Evolutionary conservation across 2,113 vertebrate species (phyloP), one percentile per base, ranked within the genome.

Genomic region (Tachysurus fulvidraco): DNA sequence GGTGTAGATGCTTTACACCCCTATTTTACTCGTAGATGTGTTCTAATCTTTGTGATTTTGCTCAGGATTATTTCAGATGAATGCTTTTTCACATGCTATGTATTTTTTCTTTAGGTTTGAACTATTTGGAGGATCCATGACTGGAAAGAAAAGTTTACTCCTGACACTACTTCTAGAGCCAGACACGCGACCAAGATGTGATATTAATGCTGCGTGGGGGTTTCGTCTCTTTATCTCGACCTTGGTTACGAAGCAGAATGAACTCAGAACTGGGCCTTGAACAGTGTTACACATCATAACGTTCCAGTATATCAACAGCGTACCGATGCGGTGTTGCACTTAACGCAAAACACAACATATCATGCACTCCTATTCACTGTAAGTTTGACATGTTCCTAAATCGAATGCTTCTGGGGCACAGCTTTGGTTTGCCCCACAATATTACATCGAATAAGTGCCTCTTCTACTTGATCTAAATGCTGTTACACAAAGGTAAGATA

Each of bases 111-210:
- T 13, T 74, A 89, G 88, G 90, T 89, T 81, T 89, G 67, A 92
- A 91, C 79, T 54, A 85, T 73, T 85, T 36, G 52, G 83, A 82
- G 21, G 71, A 81, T 78, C 65, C 55, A 25, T 46, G 81, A 19
- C 92, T 88, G 71, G 89, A 92, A 36, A 91, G 55, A 14, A 90
- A 78, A 84, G 88, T 92, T 93, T 90, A 93, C 62, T 86, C 73
- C 84, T 86, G 76, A 88, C 81, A 89, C 86, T 86, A 88, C 73
- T 71, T 67, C 60, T 41, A 36, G 21, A 82, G 81, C 62, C 50
- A 67, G 77, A 28, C 69, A 59, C n/a, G 60, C 16, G 77, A 85
- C 60, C 36, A 64, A 67, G 79, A 84, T 64, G 85, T 55, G 71
- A 79, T 65, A 59, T 81, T 28, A 50, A 19, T 54, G 30, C 54